Percentiles rank a stretch among this genome's conserved stretches.
Evolutionary conservation across 2,888 invertebrate genomes (phyloP).

Genomic region (Schizaphis graminum): DNA sequence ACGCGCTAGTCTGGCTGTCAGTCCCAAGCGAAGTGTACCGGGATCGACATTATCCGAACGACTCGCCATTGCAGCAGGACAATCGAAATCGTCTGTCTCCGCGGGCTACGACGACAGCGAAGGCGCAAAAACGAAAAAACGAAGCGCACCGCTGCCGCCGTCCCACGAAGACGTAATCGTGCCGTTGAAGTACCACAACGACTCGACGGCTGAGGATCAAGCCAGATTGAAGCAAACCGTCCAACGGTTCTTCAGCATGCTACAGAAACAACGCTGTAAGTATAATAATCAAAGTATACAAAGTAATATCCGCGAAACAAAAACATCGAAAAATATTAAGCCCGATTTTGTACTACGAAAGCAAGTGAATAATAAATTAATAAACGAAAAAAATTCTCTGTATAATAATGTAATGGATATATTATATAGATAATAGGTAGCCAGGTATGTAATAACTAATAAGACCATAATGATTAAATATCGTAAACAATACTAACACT

Average conservation of each 20-base stretch:
- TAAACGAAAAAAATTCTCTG: neutral
- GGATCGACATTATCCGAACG: neutral
- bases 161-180: neutral
- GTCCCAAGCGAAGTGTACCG: neutral
- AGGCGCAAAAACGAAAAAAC: neutral
- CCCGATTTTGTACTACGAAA: neutral
- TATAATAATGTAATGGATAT: neutral
- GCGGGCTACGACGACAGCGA: neutral
- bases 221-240: conserved; percentile 54
- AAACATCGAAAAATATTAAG: neutral
- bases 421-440: neutral
- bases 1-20: neutral
- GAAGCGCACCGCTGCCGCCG: neutral
- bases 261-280: conserved; percentile 48
- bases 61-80: neutral
- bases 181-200: conserved; percentile 39
- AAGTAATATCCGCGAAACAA: neutral
- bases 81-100: neutral
- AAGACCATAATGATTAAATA: neutral
- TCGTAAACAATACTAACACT: too few relatives aligned
- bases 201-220: conserved; percentile 33
- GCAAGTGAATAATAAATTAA: neutral
- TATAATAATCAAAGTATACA: neutral
- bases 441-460: neutral
- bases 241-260: conserved; percentile 52